Percentiles rank a stretch among this genome's conserved stretches.
These are phyloP conservation scores for Megaceryle torquata DNA, from an alignment of 2,113 vertebrate species.

Conservation along the genomic window DNA sequence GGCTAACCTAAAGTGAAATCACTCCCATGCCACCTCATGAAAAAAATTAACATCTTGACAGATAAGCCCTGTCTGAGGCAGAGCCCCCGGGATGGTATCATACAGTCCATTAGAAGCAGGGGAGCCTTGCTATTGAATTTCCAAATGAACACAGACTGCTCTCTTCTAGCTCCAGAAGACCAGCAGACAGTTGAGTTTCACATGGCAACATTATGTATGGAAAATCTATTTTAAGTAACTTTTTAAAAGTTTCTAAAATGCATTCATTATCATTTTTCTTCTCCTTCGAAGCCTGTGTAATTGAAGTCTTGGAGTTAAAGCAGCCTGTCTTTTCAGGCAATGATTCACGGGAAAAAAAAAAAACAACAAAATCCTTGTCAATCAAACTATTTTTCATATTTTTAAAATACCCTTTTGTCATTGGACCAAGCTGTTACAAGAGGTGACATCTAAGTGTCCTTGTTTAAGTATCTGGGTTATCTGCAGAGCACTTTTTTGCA, in stretches of 20 bases:
- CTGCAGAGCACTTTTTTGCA: not conserved
- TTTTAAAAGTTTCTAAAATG: conserved; percentile 45
- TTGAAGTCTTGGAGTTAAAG: conserved; percentile 24
- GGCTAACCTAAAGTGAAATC: not conserved
- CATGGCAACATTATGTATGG: not conserved
- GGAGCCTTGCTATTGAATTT: not conserved
- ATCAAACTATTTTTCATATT: not conserved
- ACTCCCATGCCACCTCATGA: not conserved
- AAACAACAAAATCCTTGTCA: not conserved
- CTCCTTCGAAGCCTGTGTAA: conserved; percentile 2
- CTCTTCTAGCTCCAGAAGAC: not conserved
- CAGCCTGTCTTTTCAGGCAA: conserved; percentile 5
- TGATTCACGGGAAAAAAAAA: not conserved
- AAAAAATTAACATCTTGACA: not conserved
- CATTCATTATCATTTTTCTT: conserved; percentile 30
- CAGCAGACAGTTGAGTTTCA: not conserved
- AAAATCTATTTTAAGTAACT: conserved; percentile 42
- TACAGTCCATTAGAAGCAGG: not conserved
- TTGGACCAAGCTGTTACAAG: not conserved
- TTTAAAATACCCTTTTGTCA: not conserved
- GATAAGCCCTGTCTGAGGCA: not conserved
- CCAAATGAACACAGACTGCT: not conserved
- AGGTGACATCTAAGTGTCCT: not conserved
- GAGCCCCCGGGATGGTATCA: not conserved
- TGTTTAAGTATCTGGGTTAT: not conserved